Percentiles rank a stretch among this genome's conserved stretches.
Conservation (phyloP, 2,113 vertebrate species). For the Australoheros scitulus region DNA sequence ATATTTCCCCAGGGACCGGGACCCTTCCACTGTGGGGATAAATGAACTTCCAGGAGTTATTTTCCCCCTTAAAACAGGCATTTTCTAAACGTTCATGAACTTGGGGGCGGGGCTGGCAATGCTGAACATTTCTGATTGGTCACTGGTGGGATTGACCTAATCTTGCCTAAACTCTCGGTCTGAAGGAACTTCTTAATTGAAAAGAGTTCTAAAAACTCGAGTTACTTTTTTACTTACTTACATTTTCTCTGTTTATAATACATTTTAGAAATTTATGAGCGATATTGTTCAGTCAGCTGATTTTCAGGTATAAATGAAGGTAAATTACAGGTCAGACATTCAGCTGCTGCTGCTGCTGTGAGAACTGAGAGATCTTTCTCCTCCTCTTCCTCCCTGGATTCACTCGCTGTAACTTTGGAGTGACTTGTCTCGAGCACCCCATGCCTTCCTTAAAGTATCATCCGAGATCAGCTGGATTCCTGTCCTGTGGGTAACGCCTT, state of each 20-base stretch:
- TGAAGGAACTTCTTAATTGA: neutral
- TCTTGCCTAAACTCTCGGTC: too few relatives aligned
- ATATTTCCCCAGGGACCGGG: neutral
- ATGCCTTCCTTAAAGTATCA: too few relatives aligned
- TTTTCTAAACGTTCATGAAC: neutral
- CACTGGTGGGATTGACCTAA: neutral
- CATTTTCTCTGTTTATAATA: neutral
- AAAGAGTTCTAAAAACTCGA: neutral
- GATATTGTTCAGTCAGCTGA: neutral
- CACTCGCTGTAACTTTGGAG: neutral
- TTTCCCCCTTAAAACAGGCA: neutral
- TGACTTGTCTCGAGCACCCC: neutral
- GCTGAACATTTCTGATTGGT: neutral
- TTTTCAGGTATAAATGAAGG: neutral
- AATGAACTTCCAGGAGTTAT: neutral
- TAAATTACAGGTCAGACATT: neutral
- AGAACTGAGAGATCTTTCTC: neutral
- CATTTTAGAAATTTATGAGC: neutral
- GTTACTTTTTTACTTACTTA: neutral
- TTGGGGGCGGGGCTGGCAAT: neutral
- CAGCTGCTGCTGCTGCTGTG: neutral
- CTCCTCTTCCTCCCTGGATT: neutral
- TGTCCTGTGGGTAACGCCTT: accelerated
- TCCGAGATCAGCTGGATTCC: too few relatives aligned
- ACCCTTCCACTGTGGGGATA: neutral